Conservation (phyloP, 2,888 invertebrate genomes). For the Eilema sororculum region DNA sequence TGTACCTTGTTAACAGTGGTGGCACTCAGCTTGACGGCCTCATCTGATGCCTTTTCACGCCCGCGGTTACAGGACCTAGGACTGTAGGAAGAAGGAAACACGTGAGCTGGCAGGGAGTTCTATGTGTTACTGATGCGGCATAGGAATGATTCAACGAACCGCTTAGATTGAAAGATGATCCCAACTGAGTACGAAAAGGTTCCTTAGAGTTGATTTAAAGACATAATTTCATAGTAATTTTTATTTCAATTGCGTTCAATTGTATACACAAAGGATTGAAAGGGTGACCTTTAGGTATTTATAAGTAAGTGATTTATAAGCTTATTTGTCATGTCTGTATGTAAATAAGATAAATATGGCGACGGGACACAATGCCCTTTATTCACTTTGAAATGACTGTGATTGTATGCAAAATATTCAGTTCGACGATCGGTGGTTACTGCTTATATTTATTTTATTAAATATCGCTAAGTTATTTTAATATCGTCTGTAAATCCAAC, state of each 20-base stretch:
- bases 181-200: no score
- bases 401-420: constrained; percentile 64
- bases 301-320: constrained; percentile 52
- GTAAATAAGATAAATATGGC: constrained; percentile 52
- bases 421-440: constrained; percentile 54
- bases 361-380: constrained; percentile 54
- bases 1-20: no score
- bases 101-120: no score
- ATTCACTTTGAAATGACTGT: constrained; percentile 54
- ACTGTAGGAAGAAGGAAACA: no score
- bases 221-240: neutral
- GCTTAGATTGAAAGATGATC: no score
- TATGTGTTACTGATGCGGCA: no score
- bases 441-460: constrained; percentile 42
- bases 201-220: neutral
- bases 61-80: no score
- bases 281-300: neutral
- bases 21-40: no score
- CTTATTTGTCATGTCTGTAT: constrained; percentile 50
- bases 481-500: no score
- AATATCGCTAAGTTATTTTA: constrained; percentile 15
- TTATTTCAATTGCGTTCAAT: neutral
- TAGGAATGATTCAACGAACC: no score
- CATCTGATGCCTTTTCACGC: no score
- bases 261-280: neutral